Evolutionary conservation across 2,113 vertebrate species (phyloP).

Genomic region (Rhea americana): DNA sequence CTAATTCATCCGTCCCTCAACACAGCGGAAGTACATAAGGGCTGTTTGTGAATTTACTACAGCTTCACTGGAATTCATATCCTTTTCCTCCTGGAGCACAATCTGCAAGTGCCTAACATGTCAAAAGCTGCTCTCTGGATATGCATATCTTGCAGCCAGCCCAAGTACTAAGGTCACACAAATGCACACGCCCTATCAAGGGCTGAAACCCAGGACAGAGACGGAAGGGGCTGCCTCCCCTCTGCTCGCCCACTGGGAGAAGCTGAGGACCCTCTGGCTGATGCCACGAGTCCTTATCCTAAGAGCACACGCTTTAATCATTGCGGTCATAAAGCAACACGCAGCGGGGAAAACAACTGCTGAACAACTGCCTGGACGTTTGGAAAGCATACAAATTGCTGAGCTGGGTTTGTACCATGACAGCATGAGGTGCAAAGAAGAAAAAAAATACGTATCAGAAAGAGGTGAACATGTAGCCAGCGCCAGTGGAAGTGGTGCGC

Average conservation of each 20-base stretch:
- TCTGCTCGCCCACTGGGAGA: no score
- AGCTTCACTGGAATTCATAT: accelerated
- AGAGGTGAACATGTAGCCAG: neutral
- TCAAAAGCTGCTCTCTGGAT: neutral
- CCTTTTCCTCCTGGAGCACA: neutral
- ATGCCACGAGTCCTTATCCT: neutral
- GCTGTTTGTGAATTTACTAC: accelerated
- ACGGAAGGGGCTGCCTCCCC: no score
- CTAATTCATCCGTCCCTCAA: neutral
- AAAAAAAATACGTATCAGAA: no score
- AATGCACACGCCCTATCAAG: no score
- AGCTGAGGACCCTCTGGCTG: no score
- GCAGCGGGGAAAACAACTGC: neutral
- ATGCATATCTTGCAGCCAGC: no score
- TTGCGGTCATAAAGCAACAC: accelerated
- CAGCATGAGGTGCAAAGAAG: neutral
- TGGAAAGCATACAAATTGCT: accelerated
- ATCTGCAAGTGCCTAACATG: neutral
- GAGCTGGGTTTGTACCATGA: neutral
- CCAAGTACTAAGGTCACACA: neutral
- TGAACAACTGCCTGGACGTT: accelerated
- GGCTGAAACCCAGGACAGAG: no score
- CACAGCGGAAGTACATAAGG: neutral
- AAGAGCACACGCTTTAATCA: neutral
- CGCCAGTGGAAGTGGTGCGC: neutral